Evolutionary conservation across 2,888 invertebrate species (phyloP), one percentile per base, ranked within the genome.

Genomic region (Aporophyla lueneburgensis): DNA sequence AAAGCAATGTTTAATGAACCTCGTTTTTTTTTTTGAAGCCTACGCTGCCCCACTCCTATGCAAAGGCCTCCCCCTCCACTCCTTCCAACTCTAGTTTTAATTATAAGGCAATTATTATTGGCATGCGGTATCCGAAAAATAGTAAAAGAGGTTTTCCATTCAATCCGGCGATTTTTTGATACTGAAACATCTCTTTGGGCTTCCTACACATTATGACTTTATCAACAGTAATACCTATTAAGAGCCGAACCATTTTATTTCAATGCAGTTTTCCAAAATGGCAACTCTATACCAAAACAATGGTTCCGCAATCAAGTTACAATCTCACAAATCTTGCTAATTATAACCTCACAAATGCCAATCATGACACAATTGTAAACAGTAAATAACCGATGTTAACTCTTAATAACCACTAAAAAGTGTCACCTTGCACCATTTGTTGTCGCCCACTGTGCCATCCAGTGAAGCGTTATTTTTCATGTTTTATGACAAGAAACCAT

Each of bases 401-500:
- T 65, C 66, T 66, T 54, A 67, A 70, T 69, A 61, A 62, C 68
- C 68, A 87, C 79, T 79, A 83, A 78, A 86, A 79, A 79, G 75
- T 85, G 87, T 86, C 86, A 81, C 77, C 72, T 79, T 78, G 83
- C 81, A 65, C 12, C 76, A 86, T 86, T 86, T 74, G 78, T 87
- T 74, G 21, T 77, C 86, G 87, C 86, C 86, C 86, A 87, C 86
- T 33, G n/a, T 58, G 6, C 61, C 66, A 74, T 71, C 76, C 76
- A 83, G 67, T 76, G 78, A 68, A 68, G 84, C 84, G 83, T 88
- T 90, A 91, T 92, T 91, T 91, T 89, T 91, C 90, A 85, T 88
- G 86, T 91, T 91, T 91, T 92, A 92, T 90, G 92, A 92, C 90
- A 89, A 80, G 81, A 87, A 85, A 85, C 81, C 87, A 86, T 90